phyloP scores from a whole-genome alignment of 2,113 vertebrate species.

The Corydoras sp. region DNA sequence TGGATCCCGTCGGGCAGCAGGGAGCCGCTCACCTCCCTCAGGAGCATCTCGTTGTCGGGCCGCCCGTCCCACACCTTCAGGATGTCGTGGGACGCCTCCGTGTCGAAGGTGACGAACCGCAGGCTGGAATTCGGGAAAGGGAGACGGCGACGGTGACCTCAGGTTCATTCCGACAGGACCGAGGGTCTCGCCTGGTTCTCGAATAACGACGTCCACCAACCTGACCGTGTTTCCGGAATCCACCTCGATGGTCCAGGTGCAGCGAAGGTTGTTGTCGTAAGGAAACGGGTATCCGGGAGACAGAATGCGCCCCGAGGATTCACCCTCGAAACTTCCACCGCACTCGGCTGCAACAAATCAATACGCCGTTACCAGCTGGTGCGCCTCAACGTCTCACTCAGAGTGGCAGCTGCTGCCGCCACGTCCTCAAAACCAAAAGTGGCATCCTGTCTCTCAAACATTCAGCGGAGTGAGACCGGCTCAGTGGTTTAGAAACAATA shows the following conservation, averaged over 20 bases:
- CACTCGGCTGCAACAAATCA: slow-evolving; percentile 77
- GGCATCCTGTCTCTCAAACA: no score
- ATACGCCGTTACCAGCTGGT: slow-evolving; percentile 9
- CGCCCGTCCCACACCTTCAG: slow-evolving; percentile 95
- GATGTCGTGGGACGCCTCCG: slow-evolving; percentile 95
- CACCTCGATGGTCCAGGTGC: slow-evolving; percentile 91
- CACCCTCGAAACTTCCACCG: slow-evolving; percentile 89
- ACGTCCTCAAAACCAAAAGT: no score
- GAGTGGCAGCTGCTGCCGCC: not conserved
- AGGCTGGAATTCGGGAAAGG: slow-evolving; percentile 65
- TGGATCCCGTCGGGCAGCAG: slow-evolving; percentile 94
- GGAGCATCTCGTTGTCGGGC: slow-evolving; percentile 89
- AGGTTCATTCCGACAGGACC: no score
- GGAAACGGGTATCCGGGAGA: slow-evolving; percentile 97
- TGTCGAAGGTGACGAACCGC: slow-evolving; percentile 96
- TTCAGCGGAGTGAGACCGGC: no score
- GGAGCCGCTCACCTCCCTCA: slow-evolving; percentile 94
- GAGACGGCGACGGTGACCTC: no score
- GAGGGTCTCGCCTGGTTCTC: no score
- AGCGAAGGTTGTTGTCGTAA: slow-evolving; percentile 94
- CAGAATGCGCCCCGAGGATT: slow-evolving; percentile 88
- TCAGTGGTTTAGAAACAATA: no score
- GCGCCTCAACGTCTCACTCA: not conserved
- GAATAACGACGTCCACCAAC: slow-evolving; percentile 53
- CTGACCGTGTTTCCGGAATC: slow-evolving; percentile 94